Conservation (phyloP, 2,113 vertebrate species). For the Gobius niger region DNA sequence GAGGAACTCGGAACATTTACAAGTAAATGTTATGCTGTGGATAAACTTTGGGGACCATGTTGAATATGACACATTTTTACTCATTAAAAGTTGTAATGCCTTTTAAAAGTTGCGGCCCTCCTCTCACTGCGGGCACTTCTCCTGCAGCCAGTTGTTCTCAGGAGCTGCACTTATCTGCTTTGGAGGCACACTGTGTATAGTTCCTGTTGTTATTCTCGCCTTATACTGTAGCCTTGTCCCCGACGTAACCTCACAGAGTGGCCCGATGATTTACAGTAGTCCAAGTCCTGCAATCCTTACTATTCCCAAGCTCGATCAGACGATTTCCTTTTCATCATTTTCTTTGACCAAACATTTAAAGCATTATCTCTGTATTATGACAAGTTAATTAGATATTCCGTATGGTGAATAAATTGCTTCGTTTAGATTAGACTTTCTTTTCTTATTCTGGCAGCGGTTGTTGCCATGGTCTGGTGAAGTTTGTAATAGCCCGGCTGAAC, state of each 20-base stretch:
- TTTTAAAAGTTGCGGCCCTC: not conserved
- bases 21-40: constrained; percentile 14
- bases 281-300: not conserved
- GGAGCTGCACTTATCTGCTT: constrained; percentile 12
- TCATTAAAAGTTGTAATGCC: constrained; percentile 3
- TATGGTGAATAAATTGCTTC: no score
- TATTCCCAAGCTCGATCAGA: not conserved
- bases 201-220: not conserved
- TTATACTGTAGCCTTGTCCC: not conserved
- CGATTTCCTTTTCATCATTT: not conserved
- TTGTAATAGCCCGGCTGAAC: no score
- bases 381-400: no score
- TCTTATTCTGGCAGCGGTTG: no score
- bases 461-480: no score
- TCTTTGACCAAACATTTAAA: not conserved
- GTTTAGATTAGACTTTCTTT: no score
- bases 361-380: not conserved
- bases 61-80: not conserved
- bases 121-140: not conserved
- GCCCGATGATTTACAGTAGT: not conserved
- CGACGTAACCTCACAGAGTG: not conserved
- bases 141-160: not conserved
- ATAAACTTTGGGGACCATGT: not conserved
- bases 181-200: not conserved
- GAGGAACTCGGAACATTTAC: not conserved